Evolutionary conservation across 2,797 vertebrate species (phyloP).

Genomic region (Tragelaphus eurycerus): DNA sequence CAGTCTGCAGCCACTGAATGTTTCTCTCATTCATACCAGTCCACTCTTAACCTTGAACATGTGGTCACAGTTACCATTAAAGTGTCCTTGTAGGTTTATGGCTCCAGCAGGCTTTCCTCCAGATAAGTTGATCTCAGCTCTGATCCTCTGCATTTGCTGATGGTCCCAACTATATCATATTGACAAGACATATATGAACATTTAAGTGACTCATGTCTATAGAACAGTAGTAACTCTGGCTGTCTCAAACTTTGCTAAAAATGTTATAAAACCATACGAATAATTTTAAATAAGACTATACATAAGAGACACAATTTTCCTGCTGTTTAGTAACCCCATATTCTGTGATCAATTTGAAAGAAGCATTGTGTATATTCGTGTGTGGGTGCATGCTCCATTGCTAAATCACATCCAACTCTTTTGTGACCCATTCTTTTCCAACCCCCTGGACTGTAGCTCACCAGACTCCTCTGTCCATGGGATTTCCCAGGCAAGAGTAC

Average conservation of each 20-base stretch:
- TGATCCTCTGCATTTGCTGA: not conserved
- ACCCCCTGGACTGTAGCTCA: not conserved
- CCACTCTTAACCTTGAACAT: not conserved
- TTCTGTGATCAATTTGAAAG: not conserved
- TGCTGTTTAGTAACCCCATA: not conserved
- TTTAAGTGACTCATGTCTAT: not conserved
- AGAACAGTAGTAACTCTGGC: not conserved
- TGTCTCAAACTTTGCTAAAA: not conserved
- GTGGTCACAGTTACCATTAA: not conserved
- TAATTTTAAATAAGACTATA: not conserved
- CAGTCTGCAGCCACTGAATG: not conserved
- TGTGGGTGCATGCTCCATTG: not conserved
- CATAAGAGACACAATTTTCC: not conserved
- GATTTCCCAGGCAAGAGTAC: not conserved
- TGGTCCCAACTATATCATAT: not conserved
- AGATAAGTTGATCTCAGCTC: not conserved
- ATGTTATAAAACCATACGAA: not conserved
- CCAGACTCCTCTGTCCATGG: not conserved
- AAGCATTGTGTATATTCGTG: not conserved
- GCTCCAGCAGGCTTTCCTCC: not conserved
- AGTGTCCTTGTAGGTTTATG: not conserved
- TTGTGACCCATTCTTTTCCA: not conserved
- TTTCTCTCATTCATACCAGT: not conserved
- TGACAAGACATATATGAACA: not conserved
- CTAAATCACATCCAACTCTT: accelerated